Percentiles rank a stretch among this genome's conserved stretches.
Conservation (phyloP, 1,140 invertebrate genomes). For the Polypedilum pembai region DNA sequence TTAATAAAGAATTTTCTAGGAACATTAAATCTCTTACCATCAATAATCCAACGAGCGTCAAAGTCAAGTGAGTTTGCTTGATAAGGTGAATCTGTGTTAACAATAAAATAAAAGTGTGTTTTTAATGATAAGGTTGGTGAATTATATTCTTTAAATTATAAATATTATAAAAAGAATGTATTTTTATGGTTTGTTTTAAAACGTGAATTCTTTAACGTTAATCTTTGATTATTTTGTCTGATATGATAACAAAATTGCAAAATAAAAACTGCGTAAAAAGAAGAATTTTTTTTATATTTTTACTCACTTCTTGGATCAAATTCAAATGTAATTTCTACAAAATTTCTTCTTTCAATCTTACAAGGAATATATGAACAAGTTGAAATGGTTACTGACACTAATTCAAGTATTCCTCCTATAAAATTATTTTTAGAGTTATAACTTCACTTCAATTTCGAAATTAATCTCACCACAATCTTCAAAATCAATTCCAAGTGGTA, state of each 20-base stretch:
- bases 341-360: neutral
- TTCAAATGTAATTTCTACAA: neutral
- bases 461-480: neutral
- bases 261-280: no score
- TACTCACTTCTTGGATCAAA: neutral
- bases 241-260: no score
- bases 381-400: neutral
- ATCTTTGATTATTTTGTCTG: no score
- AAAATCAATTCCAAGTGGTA: neutral
- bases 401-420: neutral
- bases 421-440: neutral
- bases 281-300: no score
- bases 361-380: neutral
- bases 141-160: neutral
- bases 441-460: neutral
- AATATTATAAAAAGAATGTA: no score
- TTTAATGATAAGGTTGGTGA: neutral
- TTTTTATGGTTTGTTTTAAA: no score
- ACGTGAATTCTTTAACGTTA: no score
- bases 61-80: neutral
- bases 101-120: neutral
- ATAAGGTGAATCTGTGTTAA: neutral
- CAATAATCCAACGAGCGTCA: slow-evolving; percentile 11
- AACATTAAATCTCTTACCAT: neutral
- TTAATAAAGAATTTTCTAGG: no score